These are phyloP conservation scores for Gymnocheta viridis DNA, from an alignment of 2,888 invertebrate genomes.

Conservation along the genomic window DNA sequence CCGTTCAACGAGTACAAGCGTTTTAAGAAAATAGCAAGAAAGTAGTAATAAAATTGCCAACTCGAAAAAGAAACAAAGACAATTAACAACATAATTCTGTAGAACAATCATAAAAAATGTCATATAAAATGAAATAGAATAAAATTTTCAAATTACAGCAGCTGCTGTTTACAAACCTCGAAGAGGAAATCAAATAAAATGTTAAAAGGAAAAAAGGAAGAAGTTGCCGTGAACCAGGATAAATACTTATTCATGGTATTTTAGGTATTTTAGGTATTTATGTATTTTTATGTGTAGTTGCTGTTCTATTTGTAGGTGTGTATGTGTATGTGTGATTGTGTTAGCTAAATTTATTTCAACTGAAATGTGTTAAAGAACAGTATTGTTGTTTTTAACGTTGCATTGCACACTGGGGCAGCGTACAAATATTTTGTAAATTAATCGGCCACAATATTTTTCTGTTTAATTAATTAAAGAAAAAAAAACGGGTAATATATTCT, in stretches of 20 bases:
- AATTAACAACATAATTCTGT: too few relatives aligned
- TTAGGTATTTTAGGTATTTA: background rate
- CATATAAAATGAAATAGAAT: background rate
- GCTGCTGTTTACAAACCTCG: conserved; percentile 22
- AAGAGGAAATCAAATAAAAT: conserved; percentile 22
- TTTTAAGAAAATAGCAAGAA: conserved; percentile 5
- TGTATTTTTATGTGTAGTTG: background rate
- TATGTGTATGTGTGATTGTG: background rate
- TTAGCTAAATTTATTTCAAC: background rate
- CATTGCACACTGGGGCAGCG: background rate
- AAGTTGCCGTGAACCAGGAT: background rate
- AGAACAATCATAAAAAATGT: conserved; percentile 45
- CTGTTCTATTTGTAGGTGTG: background rate
- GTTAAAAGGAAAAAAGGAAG: background rate
- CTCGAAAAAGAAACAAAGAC: background rate
- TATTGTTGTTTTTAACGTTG: background rate
- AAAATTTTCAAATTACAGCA: conserved; percentile 23
- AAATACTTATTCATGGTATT: background rate
- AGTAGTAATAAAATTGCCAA: background rate
- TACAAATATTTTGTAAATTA: background rate
- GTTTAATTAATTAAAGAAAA: too few relatives aligned
- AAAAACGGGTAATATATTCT: too few relatives aligned
- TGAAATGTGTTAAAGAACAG: background rate
- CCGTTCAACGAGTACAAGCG: conserved; percentile 1
- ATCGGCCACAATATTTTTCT: too few relatives aligned